Base-by-base conservation (phyloP, 2,888 invertebrate species). In the Autographa gamma region DNA sequence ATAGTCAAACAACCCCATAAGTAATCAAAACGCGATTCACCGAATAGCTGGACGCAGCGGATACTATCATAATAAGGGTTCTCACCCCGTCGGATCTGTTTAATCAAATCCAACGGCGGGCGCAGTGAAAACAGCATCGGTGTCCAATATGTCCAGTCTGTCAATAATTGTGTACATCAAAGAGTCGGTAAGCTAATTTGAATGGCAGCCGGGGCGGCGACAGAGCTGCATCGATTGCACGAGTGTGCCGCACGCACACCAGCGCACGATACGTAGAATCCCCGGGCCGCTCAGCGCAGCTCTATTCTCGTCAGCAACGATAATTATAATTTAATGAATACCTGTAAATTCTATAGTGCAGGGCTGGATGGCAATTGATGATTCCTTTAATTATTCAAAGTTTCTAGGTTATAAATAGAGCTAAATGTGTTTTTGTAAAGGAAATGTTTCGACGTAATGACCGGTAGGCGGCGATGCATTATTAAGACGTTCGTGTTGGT, bases 161-260 rank as follows among this genome's bases (percentile, higher is more conserved):
- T 76, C 67, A 75, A 79, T 60, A 61, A 63, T 25, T 56, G 48
- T 38, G 48, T 18, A 68, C 68, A 63, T 80, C 80, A 80, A 79
- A 79, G 80, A 59, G 65, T 32, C 54, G 48, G 63, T 52, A 25
- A 63, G 68, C 60, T 63, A 52, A 19, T 74, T 74, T 76, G 54
- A 74, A 74, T 74, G 60, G 41, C 19, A 31, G 25, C 73, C 63
- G 66, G 58, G 56, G 25, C 31, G n/a, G 31, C 34, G 32, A 11
- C 48, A 63, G 65, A 71, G 80, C 77, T 80, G 77, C 80, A 80
- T 77, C 77, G 77, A 80, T 79, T 77, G 74, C 73, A 72, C 32
- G 25, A 16, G 41, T 34, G 43, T 63, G 32, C 2, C 11, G 58
- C 63, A 71, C 77, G 19, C 71, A 77, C 80, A 70, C 71, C 34